A percentile compares a stretch with the other conserved stretches of the same genome.
These are phyloP conservation scores for Mus pahari DNA, from an alignment of 2,113 vertebrate genomes.

Conservation along the genomic window DNA sequence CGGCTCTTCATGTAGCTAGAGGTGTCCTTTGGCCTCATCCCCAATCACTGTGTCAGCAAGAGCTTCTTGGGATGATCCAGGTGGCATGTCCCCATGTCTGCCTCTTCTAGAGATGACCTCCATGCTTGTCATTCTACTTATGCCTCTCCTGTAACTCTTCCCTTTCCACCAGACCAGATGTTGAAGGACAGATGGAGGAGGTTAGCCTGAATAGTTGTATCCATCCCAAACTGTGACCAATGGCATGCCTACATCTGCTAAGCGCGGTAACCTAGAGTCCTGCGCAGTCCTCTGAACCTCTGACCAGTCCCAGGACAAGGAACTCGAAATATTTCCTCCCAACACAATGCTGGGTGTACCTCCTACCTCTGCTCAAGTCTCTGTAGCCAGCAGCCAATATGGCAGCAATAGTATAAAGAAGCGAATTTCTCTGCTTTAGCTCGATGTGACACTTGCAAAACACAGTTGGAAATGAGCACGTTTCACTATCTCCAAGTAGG, in stretches of 20 bases:
- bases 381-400: not conserved
- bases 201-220: no score
- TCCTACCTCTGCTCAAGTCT: not conserved
- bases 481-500: conserved; percentile 63
- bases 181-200: not conserved
- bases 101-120: not conserved
- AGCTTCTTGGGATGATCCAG: not conserved
- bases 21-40: not conserved
- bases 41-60: no score
- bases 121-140: not conserved
- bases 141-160: not conserved
- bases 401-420: not conserved
- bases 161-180: not conserved
- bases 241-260: not conserved
- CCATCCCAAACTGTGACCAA: not conserved
- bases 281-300: not conserved
- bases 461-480: conserved; percentile 41
- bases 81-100: not conserved
- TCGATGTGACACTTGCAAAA: conserved; percentile 38
- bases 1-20: not conserved
- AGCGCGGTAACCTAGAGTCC: no score
- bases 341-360: not conserved
- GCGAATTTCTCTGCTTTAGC: conserved; percentile 26
- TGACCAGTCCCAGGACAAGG: not conserved
- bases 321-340: not conserved